phyloP scores from a whole-genome alignment of 1,140 invertebrate species.

The Matsumurasca onukii region DNA sequence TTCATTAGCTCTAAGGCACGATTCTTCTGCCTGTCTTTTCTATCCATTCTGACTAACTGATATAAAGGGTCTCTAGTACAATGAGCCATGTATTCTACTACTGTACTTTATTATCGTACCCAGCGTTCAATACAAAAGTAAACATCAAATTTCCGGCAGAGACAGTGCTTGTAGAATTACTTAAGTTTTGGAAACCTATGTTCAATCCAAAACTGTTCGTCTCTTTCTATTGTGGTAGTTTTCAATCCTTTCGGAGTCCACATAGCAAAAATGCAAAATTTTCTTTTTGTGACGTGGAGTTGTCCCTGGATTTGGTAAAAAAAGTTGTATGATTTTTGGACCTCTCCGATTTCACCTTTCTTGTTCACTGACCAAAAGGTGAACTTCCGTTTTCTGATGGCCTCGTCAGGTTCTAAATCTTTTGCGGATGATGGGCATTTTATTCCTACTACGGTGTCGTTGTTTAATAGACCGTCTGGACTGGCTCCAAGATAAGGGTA shows the following conservation, averaged over 20 bases:
- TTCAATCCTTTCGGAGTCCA: conserved; percentile 27
- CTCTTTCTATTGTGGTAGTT: neutral
- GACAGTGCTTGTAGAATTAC: neutral
- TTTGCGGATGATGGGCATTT: conserved; percentile 34
- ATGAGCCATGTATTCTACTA: conserved; percentile 17
- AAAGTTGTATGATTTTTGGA: conserved; percentile 41
- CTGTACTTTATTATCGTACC: too few species aligned
- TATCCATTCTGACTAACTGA: neutral
- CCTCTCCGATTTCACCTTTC: conserved; percentile 34
- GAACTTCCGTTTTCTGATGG: neutral
- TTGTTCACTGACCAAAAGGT: conserved; percentile 17
- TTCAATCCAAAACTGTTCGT: neutral
- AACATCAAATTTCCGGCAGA: too few species aligned
- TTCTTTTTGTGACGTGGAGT: conserved; percentile 12
- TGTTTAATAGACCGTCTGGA: conserved; percentile 48
- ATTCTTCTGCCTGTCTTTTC: neutral
- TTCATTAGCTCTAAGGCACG: neutral
- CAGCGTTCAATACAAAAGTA: too few species aligned
- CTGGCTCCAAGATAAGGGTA: conserved; percentile 45
- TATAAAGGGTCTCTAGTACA: conserved; percentile 1
- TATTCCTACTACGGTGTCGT: conserved; percentile 41
- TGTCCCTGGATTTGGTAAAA: conserved; percentile 45
- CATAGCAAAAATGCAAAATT: conserved; percentile 13
- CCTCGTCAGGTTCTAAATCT: neutral
- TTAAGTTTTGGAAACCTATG: neutral